A percentile compares a stretch with the other conserved stretches of the same genome.
phyloP scores from a whole-genome alignment of 2,888 invertebrate species.

The Drosophila lutescens region DNA sequence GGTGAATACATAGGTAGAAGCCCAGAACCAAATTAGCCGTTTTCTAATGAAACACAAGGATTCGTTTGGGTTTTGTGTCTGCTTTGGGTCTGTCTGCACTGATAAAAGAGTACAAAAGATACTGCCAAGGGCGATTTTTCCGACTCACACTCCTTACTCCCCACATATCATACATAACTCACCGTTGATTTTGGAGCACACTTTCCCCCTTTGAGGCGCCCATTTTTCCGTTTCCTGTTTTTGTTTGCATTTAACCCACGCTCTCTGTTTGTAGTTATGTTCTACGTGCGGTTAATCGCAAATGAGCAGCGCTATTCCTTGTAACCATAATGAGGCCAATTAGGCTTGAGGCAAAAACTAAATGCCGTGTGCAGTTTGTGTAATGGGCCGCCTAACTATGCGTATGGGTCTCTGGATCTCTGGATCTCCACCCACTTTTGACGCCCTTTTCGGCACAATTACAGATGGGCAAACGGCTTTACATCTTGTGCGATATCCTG shows the following conservation, averaged over 20 bases:
- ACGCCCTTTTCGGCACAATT: constrained; percentile 15
- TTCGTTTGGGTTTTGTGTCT: neutral
- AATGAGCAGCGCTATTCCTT: constrained; percentile 65
- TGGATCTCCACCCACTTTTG: neutral
- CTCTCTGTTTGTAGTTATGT: constrained; percentile 53
- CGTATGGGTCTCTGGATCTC: constrained; percentile 6
- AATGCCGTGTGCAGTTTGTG: constrained; percentile 74
- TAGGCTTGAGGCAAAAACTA: constrained; percentile 74
- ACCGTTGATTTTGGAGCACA: constrained; percentile 45
- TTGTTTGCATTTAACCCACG: constrained; percentile 27
- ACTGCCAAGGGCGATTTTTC: constrained; percentile 54
- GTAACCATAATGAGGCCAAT: constrained; percentile 74
- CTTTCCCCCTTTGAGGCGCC: constrained; percentile 7
- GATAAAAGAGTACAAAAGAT: constrained; percentile 68
- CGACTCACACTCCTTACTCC: constrained; percentile 26
- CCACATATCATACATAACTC: constrained; percentile 30
- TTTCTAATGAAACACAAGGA: constrained; percentile 49
- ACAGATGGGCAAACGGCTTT: constrained; percentile 24
- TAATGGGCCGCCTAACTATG: constrained; percentile 70
- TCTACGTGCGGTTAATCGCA: constrained; percentile 73
- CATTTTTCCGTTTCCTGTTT: constrained; percentile 3
- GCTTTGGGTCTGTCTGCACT: constrained; percentile 42
- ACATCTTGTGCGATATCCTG: constrained; percentile 27
- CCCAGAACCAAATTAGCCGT: constrained; percentile 55
- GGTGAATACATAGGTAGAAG: constrained; percentile 25